Evolutionary conservation across 2,888 invertebrate genomes (phyloP).

Genomic region (Xestia xanthographa): DNA sequence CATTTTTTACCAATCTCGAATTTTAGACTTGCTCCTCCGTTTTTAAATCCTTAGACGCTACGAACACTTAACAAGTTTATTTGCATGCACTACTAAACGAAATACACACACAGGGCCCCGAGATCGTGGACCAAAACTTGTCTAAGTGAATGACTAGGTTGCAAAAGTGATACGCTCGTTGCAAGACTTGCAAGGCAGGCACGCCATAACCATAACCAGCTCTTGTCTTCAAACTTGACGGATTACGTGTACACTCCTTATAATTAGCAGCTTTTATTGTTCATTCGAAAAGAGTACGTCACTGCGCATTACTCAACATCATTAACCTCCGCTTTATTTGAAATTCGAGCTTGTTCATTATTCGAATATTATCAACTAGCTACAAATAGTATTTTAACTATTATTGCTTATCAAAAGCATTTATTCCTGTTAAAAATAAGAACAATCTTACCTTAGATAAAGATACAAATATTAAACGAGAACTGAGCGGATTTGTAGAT

Average conservation of each 20-base stretch:
- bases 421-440: slow-evolving; percentile 74
- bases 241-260: slow-evolving; percentile 69
- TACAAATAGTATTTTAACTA: slow-evolving; percentile 77
- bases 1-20: slow-evolving; percentile 89
- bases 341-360: slow-evolving; percentile 74
- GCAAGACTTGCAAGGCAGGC: slow-evolving; percentile 75
- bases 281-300: slow-evolving; percentile 61
- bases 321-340: slow-evolving; percentile 61
- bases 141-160: slow-evolving; percentile 90
- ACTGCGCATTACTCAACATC: slow-evolving; percentile 46
- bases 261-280: slow-evolving; percentile 68
- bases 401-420: slow-evolving; percentile 80
- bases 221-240: slow-evolving; percentile 64
- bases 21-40: slow-evolving; percentile 85
- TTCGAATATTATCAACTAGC: slow-evolving; percentile 76
- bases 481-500: slow-evolving; percentile 79
- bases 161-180: slow-evolving; percentile 83
- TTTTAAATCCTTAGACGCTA: slow-evolving; percentile 89
- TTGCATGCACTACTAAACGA: slow-evolving; percentile 88
- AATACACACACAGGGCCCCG: slow-evolving; percentile 80
- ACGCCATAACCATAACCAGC: slow-evolving; percentile 71
- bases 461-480: slow-evolving; percentile 76
- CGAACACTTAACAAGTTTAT: slow-evolving; percentile 89
- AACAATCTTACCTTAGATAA: slow-evolving; percentile 76
- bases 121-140: slow-evolving; percentile 77